These are phyloP conservation scores for Bolinopsis microptera DNA, from an alignment of 37 sponge, comb jelly and placozoan genomes.

Conservation along the genomic window DNA sequence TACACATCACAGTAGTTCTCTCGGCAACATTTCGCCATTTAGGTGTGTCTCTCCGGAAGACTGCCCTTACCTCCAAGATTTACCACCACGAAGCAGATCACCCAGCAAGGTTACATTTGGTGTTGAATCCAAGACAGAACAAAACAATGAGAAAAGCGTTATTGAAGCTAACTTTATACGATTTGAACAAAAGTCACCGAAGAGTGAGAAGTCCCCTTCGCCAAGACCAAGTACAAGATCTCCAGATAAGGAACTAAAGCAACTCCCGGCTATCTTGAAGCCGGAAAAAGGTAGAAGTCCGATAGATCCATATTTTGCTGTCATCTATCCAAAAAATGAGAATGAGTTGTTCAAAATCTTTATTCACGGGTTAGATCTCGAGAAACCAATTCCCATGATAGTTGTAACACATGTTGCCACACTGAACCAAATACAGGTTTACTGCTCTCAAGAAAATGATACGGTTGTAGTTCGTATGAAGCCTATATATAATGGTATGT, in stretches of 20 bases:
- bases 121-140: neutral
- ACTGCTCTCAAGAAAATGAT: neutral
- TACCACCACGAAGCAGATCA: neutral
- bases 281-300: neutral
- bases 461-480: neutral
- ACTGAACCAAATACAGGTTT: neutral
- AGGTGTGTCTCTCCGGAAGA: neutral
- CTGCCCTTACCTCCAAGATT: neutral
- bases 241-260: neutral
- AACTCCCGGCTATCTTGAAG: neutral
- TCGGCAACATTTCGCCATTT: neutral
- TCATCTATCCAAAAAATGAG: slow-evolving; percentile 18
- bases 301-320: neutral
- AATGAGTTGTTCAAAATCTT: slow-evolving; percentile 9
- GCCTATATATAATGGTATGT: neutral
- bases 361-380: neutral
- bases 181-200: neutral
- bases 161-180: neutral
- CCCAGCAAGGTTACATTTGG: slow-evolving; percentile 7
- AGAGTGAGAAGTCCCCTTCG: neutral
- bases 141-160: neutral
- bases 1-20: neutral
- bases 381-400: neutral
- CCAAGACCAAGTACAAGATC: neutral
- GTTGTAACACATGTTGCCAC: neutral